phyloP scores from a whole-genome alignment of 2,113 vertebrate genomes.

The Zapornia atra region DNA sequence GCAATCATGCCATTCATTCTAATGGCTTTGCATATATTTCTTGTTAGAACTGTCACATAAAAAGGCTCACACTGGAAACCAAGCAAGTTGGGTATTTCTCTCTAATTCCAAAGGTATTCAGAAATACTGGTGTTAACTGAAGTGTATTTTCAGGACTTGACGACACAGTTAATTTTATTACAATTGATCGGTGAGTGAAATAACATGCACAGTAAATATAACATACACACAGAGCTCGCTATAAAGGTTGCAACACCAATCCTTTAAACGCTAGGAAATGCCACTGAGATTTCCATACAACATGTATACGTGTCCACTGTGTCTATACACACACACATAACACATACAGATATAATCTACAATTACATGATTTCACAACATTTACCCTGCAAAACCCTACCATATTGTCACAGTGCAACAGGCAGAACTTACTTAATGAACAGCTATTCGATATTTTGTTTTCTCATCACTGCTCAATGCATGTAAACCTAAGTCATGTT shows the following conservation, averaged over 20 bases:
- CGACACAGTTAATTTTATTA: background rate
- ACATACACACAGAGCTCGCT: background rate
- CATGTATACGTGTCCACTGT: background rate
- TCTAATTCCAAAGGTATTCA: constrained; percentile 22
- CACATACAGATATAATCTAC: background rate
- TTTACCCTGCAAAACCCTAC: background rate
- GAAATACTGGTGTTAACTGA: background rate
- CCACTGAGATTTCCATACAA: background rate
- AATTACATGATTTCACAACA: background rate
- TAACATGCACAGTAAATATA: background rate
- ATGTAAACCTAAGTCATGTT: background rate
- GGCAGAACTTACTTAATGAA: background rate
- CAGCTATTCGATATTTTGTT: background rate
- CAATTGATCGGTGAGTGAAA: background rate
- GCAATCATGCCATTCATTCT: constrained; percentile 57
- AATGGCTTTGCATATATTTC: constrained; percentile 51
- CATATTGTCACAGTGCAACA: background rate
- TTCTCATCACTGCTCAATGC: background rate
- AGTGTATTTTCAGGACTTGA: background rate
- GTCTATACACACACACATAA: no score
- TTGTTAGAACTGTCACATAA: background rate
- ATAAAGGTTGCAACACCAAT: background rate
- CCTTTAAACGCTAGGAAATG: background rate
- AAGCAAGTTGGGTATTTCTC: background rate
- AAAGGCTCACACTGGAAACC: background rate